A percentile compares a stretch with the other conserved stretches of the same genome.
phyloP scores from a whole-genome alignment of 2,797 vertebrate genomes.

The Glyptemys insculpta region DNA sequence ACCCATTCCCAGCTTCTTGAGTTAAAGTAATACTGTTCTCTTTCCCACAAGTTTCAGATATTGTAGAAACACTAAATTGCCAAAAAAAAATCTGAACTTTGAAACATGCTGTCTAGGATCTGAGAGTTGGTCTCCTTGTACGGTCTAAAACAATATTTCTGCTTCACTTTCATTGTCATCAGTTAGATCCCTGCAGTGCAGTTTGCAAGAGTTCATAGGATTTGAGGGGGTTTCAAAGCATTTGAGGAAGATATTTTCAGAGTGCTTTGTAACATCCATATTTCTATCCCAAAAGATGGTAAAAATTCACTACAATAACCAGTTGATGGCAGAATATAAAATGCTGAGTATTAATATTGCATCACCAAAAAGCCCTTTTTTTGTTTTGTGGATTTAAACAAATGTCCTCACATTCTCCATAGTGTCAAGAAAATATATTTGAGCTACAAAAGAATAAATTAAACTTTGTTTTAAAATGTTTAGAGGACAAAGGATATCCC shows the following conservation, averaged over 20 bases:
- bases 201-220: neutral
- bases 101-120: neutral
- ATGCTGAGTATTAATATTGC: neutral
- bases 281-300: conserved; percentile 40
- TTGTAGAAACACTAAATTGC: neutral
- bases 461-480: neutral
- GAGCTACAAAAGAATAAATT: neutral
- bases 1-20: neutral
- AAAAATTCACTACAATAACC: conserved; percentile 20
- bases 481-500: neutral
- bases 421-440: neutral
- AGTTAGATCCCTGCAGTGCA: neutral
- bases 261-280: neutral
- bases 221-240: neutral
- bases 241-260: conserved; percentile 3
- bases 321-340: conserved; percentile 2
- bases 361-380: neutral
- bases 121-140: neutral
- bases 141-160: neutral
- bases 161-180: neutral
- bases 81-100: neutral
- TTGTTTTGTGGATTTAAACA: neutral
- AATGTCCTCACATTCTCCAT: neutral
- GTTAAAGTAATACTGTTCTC: neutral
- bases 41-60: neutral